Evolutionary conservation across 2,888 invertebrate species (phyloP), one percentile per base, ranked within the genome.

Genomic region (Dilophus febrilis): DNA sequence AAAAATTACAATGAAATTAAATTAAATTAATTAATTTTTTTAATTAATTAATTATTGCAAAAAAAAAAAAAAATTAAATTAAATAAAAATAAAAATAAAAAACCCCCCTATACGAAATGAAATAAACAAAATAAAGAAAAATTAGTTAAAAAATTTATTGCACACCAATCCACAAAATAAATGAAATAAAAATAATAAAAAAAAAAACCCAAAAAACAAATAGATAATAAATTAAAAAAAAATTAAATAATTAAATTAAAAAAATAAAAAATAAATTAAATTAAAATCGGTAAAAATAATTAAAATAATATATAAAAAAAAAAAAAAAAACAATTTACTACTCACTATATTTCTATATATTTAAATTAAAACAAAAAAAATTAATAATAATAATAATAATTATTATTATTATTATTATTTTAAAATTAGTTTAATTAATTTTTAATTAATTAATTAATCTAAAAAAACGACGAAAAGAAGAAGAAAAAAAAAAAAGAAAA

Each of bases 21-120:
- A 12, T 35, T 35, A 35, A 22, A 22, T 19, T 35, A 35, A n/a
- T n/a, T n/a, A n/a, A n/a, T n/a, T n/a, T n/a, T n/a, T 35, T 19
- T 35, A 22, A 22, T 35, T 22, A 35, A 19, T 19, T 35, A 35
- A 35, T 35, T 35, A 22, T 22, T 35, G 22, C 14, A 13, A 14
- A 35, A 35, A 35, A 35, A 22, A 12, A 19, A 22, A 7, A n/a
- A 35, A 12, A 35, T 18, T 11, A 17, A 33, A 7, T 13, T n/a
- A 13, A 19, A 35, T n/a, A 19, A 18, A 33, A 19, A 8, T 13
- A 35, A 33, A 35, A 19, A n/a, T n/a, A n/a, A n/a, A n/a, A n/a
- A n/a, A n/a, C n/a, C n/a, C n/a, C n/a, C n/a, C n/a, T n/a, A n/a
- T n/a, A n/a, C n/a, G n/a, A n/a, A n/a, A n/a, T n/a, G n/a, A n/a